Percentiles rank a stretch among this genome's conserved stretches.
Conservation (phyloP, 2,797 vertebrate genomes). For the Sorex maritimensis region DNA sequence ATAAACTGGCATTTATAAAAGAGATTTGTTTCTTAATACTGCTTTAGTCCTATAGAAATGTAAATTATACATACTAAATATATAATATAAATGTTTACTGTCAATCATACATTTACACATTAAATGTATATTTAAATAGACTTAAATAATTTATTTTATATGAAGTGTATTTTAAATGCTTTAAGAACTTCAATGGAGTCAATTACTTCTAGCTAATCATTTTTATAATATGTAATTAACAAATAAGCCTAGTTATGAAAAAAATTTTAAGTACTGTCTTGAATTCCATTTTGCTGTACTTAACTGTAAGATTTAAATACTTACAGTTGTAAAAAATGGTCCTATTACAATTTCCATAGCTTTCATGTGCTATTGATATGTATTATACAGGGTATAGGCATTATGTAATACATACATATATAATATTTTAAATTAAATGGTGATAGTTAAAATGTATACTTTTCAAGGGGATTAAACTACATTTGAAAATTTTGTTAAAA, state of each 20-base stretch:
- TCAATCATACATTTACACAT: conserved; percentile 7
- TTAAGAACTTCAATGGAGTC: conserved; percentile 37
- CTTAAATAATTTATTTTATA: conserved; percentile 53
- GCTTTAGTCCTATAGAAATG: conserved; percentile 21
- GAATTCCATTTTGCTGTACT: conserved; percentile 53
- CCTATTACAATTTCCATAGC: conserved; percentile 59
- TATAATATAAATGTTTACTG: neutral
- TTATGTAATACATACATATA: neutral
- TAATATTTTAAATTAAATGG: conserved; percentile 10
- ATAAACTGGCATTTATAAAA: conserved; percentile 10
- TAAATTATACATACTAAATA: conserved; percentile 10
- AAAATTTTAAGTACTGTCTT: neutral
- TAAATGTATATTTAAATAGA: conserved; percentile 16
- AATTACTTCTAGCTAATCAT: conserved; percentile 41
- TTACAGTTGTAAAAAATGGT: neutral
- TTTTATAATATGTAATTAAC: conserved; percentile 12
- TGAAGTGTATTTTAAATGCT: neutral
- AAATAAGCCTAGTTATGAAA: conserved; percentile 56
- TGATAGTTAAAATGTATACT: conserved; percentile 56
- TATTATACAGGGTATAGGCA: neutral
- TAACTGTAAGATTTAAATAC: conserved; percentile 48
- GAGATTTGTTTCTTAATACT: conserved; percentile 52
- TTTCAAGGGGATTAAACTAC: conserved; percentile 46
- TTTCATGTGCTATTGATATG: conserved; percentile 20
- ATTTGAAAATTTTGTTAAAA: conserved; percentile 67